Base-by-base conservation (phyloP, 2,888 invertebrate genomes). In the Caenorhabditis sp. region DNA sequence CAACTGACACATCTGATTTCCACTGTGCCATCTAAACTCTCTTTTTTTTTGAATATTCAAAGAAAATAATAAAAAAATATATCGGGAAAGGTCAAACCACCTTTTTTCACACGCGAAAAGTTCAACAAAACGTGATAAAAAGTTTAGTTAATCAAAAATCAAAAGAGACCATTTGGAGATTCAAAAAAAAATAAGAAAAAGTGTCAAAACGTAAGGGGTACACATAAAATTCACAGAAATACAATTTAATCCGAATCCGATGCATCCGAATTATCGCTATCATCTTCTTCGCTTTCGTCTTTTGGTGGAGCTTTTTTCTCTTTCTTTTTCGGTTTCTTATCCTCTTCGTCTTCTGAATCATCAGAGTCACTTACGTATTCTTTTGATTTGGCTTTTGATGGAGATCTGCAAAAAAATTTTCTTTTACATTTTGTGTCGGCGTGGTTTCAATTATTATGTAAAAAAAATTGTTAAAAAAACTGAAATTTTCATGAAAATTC, bases 351-450 rank as follows among this genome's bases (percentile, higher is more conserved):
- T 24, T 73, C 71, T n/a, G 78, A 76, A 54, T 69, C 76, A 50
- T 72, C 72, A 0, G 70, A 72, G 49, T 74, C 76, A 14, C 67
- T 69, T 19, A 83, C 73, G 62, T 77, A 83, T 59, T 83, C 83
- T 58, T 82, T 81, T 8, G 81, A 81, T 37, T 78, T 83, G n/a
- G 83, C 72, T 61, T 81, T 81, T 8, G 70, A 67, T 6, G 77
- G 74, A 1, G 73, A 73, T 54, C 73, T 73, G 36, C 21, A 66
- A 58, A 21, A 19, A 43, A 14, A 36, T 4, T 8, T 58, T n/a
- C n/a, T 37, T 12, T 37, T 36, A n/a, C n/a, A n/a, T n/a, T n/a
- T n/a, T n/a, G n/a, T n/a, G n/a, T n/a, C n/a, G n/a, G n/a, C n/a
- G n/a, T n/a, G n/a, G n/a, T n/a, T n/a, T n/a, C n/a, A n/a, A 58